Evolutionary conservation across 2,888 invertebrate species (phyloP).

Genomic region (Chironomus tentans): DNA sequence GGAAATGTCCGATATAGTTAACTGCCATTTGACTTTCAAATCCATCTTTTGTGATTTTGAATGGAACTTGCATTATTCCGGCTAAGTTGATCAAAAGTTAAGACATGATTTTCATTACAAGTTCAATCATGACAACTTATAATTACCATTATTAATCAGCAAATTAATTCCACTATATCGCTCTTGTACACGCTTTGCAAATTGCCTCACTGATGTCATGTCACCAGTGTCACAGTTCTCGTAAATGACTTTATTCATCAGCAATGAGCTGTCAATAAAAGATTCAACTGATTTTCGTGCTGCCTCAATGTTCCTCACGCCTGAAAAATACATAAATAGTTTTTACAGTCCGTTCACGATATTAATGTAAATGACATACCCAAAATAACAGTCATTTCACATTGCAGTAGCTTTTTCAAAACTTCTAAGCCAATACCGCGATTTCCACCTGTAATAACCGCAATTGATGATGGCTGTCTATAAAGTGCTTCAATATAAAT

Average conservation of each 20-base stretch:
- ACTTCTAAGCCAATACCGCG: constrained; percentile 75
- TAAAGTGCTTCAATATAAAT: background rate
- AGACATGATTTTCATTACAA: too few relatives aligned
- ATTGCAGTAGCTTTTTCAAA: constrained; percentile 62
- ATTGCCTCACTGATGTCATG: constrained; percentile 63
- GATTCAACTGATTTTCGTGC: constrained; percentile 43
- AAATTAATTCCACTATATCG: constrained; percentile 58
- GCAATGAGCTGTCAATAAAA: constrained; percentile 34
- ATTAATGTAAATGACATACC: constrained; percentile 46
- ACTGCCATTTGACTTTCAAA: constrained; percentile 78
- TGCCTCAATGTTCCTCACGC: constrained; percentile 58
- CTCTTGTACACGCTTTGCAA: constrained; percentile 56
- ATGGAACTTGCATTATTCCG: constrained; percentile 83
- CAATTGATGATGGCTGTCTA: constrained; percentile 41
- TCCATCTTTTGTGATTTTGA: constrained; percentile 67
- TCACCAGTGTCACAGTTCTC: constrained; percentile 67
- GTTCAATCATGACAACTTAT: too few relatives aligned
- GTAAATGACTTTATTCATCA: constrained; percentile 53
- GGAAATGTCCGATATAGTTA: constrained; percentile 81
- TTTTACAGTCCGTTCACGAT: background rate
- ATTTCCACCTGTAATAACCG: constrained; percentile 78
- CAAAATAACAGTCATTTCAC: constrained; percentile 55
- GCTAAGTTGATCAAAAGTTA: constrained; percentile 52
- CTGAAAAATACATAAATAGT: constrained; percentile 39
- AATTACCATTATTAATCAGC: constrained; percentile 68